phyloP scores from a whole-genome alignment of 2,888 invertebrate species.

The Ganaspis brasiliensis region DNA sequence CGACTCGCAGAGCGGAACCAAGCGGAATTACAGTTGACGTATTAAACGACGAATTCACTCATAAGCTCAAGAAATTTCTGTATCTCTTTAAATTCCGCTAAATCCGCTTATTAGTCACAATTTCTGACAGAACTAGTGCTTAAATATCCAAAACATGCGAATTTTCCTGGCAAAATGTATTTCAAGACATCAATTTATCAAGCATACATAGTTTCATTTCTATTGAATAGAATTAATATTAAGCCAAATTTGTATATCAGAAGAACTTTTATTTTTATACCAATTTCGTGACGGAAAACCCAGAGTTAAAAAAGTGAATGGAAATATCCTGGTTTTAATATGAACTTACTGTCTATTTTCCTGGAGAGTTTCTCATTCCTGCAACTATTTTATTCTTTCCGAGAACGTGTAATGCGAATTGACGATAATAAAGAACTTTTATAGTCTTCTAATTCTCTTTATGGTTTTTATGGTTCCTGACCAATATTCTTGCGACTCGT shows the following conservation, averaged over 20 bases:
- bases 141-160: neutral
- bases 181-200: too few relatives aligned
- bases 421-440: constrained; percentile 25
- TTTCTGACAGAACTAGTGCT: neutral
- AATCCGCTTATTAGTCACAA: neutral
- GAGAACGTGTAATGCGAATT: constrained; percentile 31
- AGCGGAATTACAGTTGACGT: constrained; percentile 39
- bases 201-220: too few relatives aligned
- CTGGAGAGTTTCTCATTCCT: neutral
- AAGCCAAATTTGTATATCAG: neutral
- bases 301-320: neutral
- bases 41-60: constrained; percentile 33
- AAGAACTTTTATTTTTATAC: too few relatives aligned
- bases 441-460: constrained; percentile 22
- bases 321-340: neutral
- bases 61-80: constrained; percentile 3
- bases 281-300: too few relatives aligned
- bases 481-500: neutral
- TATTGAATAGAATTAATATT: too few relatives aligned
- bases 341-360: neutral
- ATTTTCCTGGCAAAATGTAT: neutral
- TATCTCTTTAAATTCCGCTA: neutral
- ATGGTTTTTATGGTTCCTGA: constrained; percentile 30
- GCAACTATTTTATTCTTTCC: constrained; percentile 26
- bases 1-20: constrained; percentile 29